Percentiles rank a stretch among this genome's conserved stretches.
phyloP scores from a whole-genome alignment of 2,797 vertebrate species.

The Molossus molossus region DNA sequence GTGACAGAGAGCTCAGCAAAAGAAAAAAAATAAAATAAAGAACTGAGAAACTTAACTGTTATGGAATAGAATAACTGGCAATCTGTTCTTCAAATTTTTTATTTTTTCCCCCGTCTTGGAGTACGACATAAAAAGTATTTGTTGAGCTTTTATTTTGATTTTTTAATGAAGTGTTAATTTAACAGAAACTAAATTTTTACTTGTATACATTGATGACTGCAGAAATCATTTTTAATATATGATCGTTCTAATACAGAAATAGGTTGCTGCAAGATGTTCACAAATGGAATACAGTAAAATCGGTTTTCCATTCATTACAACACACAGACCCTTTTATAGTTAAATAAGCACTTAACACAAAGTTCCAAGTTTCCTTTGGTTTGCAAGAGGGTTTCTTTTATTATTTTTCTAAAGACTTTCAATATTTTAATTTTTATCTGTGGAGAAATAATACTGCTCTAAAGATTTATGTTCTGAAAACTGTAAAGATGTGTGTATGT shows the following conservation, averaged over 20 bases:
- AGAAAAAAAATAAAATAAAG: constrained; percentile 84
- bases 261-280: constrained; percentile 73
- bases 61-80: constrained; percentile 88
- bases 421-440: constrained; percentile 88
- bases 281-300: constrained; percentile 81
- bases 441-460: constrained; percentile 83
- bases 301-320: constrained; percentile 87
- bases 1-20: constrained; percentile 90
- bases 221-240: constrained; percentile 87
- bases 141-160: constrained; percentile 89
- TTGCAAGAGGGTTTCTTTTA: constrained; percentile 82
- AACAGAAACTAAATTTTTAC: constrained; percentile 85
- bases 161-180: constrained; percentile 88
- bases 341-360: constrained; percentile 83
- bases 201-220: constrained; percentile 80
- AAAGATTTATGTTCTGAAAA: constrained; percentile 85
- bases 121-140: constrained; percentile 88
- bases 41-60: constrained; percentile 90
- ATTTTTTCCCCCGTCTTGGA: constrained; percentile 83
- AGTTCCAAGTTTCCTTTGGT: constrained; percentile 85
- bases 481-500: constrained; percentile 83
- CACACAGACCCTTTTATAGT: constrained; percentile 77
- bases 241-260: constrained; percentile 85
- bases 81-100: constrained; percentile 88
- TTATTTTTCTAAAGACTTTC: constrained; percentile 83